Conservation (phyloP, 2,113 vertebrate species). For the Psettodes erumei region DNA sequence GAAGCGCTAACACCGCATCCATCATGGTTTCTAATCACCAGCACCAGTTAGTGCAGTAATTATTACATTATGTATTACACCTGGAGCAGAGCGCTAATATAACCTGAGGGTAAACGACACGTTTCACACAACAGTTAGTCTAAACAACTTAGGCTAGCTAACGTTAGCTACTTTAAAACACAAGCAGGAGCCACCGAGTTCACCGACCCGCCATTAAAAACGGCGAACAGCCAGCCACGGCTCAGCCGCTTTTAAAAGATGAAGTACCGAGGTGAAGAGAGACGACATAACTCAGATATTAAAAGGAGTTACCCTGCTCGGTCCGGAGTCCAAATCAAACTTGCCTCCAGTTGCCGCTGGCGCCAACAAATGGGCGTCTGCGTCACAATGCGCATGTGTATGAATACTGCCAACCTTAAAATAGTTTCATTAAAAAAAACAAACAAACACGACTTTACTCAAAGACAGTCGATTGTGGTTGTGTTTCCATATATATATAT, state of each 20-base stretch:
- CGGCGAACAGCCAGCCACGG: background rate
- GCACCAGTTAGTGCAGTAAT: no score
- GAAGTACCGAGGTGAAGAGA: background rate
- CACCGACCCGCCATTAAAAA: background rate
- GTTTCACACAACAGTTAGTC: no score
- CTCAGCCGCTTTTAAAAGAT: fast-evolving
- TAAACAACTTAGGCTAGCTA: no score
- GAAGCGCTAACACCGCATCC: no score
- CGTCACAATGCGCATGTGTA: constrained; percentile 44
- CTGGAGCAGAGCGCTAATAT: no score
- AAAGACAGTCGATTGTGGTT: background rate
- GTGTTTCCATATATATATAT: no score
- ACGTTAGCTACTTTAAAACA: no score
- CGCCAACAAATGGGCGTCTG: constrained; percentile 22
- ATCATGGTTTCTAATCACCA: no score
- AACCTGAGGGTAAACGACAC: no score
- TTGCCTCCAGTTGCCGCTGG: constrained; percentile 32
- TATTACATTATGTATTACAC: no score
- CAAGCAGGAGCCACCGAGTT: no score
- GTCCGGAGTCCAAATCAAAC: constrained; percentile 20
- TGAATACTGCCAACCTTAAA: background rate
- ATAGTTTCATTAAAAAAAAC: background rate
- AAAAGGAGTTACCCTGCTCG: constrained; percentile 11
- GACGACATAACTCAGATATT: fast-evolving
- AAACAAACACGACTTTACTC: background rate